Evolutionary conservation across 2,888 invertebrate species (phyloP), one percentile per base, ranked within the genome.

Genomic region (Villa cingulata): DNA sequence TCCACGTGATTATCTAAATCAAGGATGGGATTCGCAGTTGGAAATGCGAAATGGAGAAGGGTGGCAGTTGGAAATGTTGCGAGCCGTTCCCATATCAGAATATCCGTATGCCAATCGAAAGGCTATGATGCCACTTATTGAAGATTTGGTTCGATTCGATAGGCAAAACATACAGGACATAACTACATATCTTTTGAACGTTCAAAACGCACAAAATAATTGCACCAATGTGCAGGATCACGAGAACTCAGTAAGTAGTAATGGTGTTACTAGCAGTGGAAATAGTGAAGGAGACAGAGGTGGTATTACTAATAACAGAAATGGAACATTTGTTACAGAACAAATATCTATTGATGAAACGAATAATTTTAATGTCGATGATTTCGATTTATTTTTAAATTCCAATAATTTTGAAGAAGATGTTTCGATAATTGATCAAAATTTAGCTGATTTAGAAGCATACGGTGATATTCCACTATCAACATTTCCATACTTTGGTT

Each of bases 1-100:
- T 62, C 83, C 85, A 1, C 80, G 82, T 55, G 76, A 78, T 20
- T 79, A 82, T 59, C 67, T 83, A 44, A 73, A 75, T 41, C 73
- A 79, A 57, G 76, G 75, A 50, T 66, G 65, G 65, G 65, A 67
- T 40, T 61, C 62, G 14, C 65, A 65, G 40, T 54, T 63, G 48
- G 64, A 66, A 48, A 49, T 66, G 37, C 53, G 61, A n/a, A 61
- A 64, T 48, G 65, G 64, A 50, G 66, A 62, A 49, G 66, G 67
- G 39, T 68, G 68, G 68, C 66, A 68, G 48, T 51, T 68, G 58
- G 68, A 68, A 58, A 64, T 65, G 62, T 49, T 68, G 41, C 61
- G 66, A 3, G 62, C 65, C 4, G 65, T 65, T 37, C 65, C 66
- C 20, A 59, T 66, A 49, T 54, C 64, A 5, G 67, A 66, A 48